Evolutionary conservation across 2,888 invertebrate species (phyloP).

Genomic region (Pedicia rivosa): DNA sequence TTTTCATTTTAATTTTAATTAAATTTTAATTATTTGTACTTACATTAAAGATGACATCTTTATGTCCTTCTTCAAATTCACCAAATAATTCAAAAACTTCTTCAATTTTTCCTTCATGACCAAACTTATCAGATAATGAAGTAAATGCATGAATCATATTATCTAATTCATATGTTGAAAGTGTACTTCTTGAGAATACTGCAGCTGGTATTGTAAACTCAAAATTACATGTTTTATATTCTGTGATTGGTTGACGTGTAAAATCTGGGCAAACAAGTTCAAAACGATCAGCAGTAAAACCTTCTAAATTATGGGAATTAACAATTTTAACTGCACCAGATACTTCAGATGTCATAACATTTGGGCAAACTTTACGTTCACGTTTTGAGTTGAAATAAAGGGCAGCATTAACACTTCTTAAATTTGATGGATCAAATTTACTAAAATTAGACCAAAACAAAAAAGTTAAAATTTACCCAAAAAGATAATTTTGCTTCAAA

Average conservation of each 20-base stretch:
- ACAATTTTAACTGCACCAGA: constrained; percentile 22
- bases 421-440: constrained; percentile 19
- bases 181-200: constrained; percentile 6
- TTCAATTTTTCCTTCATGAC: constrained; percentile 19
- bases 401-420: constrained; percentile 23
- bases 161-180: constrained; percentile 22
- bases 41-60: constrained; percentile 25
- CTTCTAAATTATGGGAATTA: constrained; percentile 20
- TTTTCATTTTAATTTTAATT: not conserved
- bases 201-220: constrained; percentile 24
- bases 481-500: not conserved
- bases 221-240: constrained; percentile 23
- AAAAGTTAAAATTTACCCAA: not conserved
- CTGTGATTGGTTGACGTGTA: constrained; percentile 23
- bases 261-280: constrained; percentile 25
- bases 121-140: constrained; percentile 24
- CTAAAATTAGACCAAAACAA: too few relatives aligned
- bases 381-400: constrained; percentile 23
- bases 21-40: constrained; percentile 12
- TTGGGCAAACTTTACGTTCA: constrained; percentile 19
- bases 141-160: constrained; percentile 25
- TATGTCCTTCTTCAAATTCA: constrained; percentile 19
- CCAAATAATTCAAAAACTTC: constrained; percentile 29
- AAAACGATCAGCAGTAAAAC: constrained; percentile 19
- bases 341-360: constrained; percentile 10